Evolutionary conservation across 1,140 invertebrate species (phyloP), one percentile per base, ranked within the genome.

Genomic region (Nephila pilipes): DNA sequence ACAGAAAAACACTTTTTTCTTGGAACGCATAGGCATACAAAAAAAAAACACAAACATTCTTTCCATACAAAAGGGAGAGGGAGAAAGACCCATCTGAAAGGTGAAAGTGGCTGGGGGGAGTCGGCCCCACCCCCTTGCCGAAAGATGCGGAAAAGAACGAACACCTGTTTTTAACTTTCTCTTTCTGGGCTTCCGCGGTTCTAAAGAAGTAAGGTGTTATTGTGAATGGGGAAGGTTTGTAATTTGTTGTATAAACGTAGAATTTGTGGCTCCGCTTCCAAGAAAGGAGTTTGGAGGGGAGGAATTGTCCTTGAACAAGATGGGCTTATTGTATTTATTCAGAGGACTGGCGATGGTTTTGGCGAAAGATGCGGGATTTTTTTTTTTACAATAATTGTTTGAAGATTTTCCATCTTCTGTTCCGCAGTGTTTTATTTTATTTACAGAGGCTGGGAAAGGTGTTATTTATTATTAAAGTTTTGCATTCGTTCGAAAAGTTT

Each of bases 91-190:
- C 65, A 0, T 36, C 14, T 18, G 14, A n/a, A 12, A 12, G n/a
- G n/a, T 0, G n/a, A 65, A 65, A 25, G n/a, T 25, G 14, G 25
- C 10, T 25, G 25, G 1, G n/a, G 63, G 63, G 65, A 4, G 29
- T 12, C 1, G 18, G 16, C 5, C 32, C 25, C 65, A 3, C 16
- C 29, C 65, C 65, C 4, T 22, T 58, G 25, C 29, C 14, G n/a
- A 75, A 75, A 32, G 65, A 75, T 75, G 65, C 65, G 65, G 65
- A 75, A 75, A 75, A 75, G 29, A 18, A 18, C 65, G 3, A 75
- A 75, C 65, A 75, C 65, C 65, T 75, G 65, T 75, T 75, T 75
- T 25, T 12, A 5, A 75, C 65, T 75, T 75, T 75, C 65, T 12
- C 29, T 75, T 32, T n/a, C 32, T 32, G 29, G 8, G 5, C 20